Evolutionary conservation across 2,888 invertebrate genomes (phyloP), one percentile per base, ranked within the genome.

Genomic region (Lydus trimaculatus): DNA sequence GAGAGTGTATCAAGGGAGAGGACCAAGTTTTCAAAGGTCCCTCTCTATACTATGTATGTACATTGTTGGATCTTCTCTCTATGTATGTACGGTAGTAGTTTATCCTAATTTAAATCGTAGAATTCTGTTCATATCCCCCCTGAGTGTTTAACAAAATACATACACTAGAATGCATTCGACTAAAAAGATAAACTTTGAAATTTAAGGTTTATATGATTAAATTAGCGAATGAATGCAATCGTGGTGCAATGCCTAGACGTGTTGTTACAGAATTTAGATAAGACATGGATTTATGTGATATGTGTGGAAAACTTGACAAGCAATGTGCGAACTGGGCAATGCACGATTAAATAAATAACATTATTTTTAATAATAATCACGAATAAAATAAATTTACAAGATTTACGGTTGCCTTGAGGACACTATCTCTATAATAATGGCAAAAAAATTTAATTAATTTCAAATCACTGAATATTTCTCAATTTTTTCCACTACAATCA

Each of bases 121-220:
- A 78, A 80, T 81, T 69, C 73, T 67, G 15, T 56, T 67, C 66
- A 48, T 62, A 39, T 66, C 58, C 61, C 69, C 77, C 78, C 79
- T 43, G 17, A n/a, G 77, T 25, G 73, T 78, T 77, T 78, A 79
- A 79, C 80, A 80, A 81, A 78, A 82, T 82, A 80, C n/a, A n/a
- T n/a, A n/a, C n/a, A n/a, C 80, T 56, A 56, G 78, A 78, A 79
- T 75, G 79, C 80, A 80, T 76, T 80, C 79, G 76, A 81, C 79
- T 80, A 82, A 82, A 81, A 82, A 83, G 82, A 83, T 83, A 83
- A 83, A 72, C 69, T 4, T 52, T n/a, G n/a, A 59, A 64, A 72
- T 73, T 75, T 69, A 70, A 72, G 66, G 73, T 72, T 67, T 68
- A 72, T 68, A 72, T 70, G 71, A 75, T 75, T 75, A 72, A 75